These are phyloP conservation scores for Cavia porcellus DNA, from an alignment of 2,113 vertebrate genomes.

Conservation along the genomic window DNA sequence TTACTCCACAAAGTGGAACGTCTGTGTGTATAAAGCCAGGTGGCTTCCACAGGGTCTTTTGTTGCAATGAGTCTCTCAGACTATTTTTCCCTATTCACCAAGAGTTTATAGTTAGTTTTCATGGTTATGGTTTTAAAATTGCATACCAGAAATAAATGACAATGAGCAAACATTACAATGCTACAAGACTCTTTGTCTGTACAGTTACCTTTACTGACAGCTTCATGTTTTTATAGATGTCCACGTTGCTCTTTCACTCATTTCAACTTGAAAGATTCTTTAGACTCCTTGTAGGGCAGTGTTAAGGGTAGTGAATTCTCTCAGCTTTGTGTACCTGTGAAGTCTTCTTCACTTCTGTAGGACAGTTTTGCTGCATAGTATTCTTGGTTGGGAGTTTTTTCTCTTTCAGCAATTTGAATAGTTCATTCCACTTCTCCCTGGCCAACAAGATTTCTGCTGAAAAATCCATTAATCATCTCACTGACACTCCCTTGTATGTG, in stretches of 20 bases:
- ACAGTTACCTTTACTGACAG: not conserved
- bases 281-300: not conserved
- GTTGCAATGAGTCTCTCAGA: not conserved
- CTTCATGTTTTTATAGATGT: not conserved
- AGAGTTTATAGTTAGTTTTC: not conserved
- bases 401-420: not conserved
- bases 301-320: not conserved
- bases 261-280: not conserved
- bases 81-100: not conserved
- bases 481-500: not conserved
- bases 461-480: constrained; percentile 1
- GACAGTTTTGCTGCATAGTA: not conserved
- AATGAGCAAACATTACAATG: not conserved
- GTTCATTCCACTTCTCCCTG: not conserved
- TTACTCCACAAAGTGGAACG: not conserved
- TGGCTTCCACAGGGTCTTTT: not conserved
- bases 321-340: not conserved
- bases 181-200: not conserved
- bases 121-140: not conserved
- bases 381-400: not conserved
- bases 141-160: not conserved
- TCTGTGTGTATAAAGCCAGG: not conserved
- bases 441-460: not conserved
- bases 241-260: not conserved
- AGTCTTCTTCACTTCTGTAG: not conserved